Conservation (phyloP, 2,888 invertebrate species). For the Marronus borbonicus region DNA sequence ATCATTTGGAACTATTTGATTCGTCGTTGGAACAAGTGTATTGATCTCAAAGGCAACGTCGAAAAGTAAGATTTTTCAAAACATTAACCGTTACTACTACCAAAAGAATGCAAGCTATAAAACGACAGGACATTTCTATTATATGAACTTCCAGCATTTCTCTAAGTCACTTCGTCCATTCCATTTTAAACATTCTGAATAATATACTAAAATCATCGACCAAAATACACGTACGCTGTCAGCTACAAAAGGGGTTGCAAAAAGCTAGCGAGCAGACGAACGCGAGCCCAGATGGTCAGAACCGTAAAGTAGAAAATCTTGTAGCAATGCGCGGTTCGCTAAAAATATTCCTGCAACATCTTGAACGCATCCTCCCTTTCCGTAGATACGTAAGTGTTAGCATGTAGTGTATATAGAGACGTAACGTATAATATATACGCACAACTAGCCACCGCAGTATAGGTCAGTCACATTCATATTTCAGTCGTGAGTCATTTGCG, state of each 20-base stretch:
- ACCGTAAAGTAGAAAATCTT: conserved; percentile 34
- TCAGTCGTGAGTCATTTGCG: conserved; percentile 46
- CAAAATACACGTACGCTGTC: conserved; percentile 16
- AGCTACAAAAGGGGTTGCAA: conserved; percentile 18
- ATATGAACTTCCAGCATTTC: neutral
- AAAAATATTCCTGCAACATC: conserved; percentile 34
- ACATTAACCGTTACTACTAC: no score
- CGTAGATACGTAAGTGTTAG: conserved; percentile 16
- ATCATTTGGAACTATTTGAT: no score
- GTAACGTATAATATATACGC: conserved; percentile 18
- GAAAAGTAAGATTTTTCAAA: no score
- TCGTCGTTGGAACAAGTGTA: no score
- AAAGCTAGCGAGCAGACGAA: conserved; percentile 5
- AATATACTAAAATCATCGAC: conserved; percentile 22
- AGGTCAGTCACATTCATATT: conserved; percentile 50
- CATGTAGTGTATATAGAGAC: conserved; percentile 8
- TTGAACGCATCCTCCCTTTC: conserved; percentile 13
- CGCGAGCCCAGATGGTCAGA: conserved; percentile 10
- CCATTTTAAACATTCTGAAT: conserved; percentile 28
- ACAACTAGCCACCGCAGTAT: conserved; percentile 34
- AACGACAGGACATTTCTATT: neutral
- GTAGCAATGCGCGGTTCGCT: conserved; percentile 25
- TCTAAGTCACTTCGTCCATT: neutral
- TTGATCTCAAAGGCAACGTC: no score
- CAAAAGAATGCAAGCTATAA: no score